A percentile compares a stretch with the other conserved stretches of the same genome.
These are phyloP conservation scores for Mnemiopsis leidyi DNA, from an alignment of 37 sponge, comb jelly and placozoan genomes.

Conservation along the genomic window DNA sequence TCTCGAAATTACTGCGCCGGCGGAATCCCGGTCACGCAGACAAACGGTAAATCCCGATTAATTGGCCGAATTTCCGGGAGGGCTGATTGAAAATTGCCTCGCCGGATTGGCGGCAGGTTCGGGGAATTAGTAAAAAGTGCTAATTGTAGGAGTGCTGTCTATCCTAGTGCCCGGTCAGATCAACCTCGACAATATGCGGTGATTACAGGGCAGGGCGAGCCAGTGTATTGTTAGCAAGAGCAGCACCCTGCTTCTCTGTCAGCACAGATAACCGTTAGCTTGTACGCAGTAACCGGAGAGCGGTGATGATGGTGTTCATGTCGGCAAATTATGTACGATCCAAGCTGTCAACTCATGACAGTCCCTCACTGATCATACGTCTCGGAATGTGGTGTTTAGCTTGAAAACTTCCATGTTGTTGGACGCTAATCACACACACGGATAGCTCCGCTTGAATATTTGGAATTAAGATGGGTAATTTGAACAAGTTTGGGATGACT, in stretches of 20 bases:
- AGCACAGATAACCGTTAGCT: too few species aligned
- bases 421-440: too few species aligned
- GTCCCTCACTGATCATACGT: not conserved
- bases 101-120: not conserved
- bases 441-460: too few species aligned
- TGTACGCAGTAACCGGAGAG: too few species aligned
- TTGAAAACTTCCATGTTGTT: not conserved
- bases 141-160: not conserved
- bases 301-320: too few species aligned
- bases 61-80: not conserved
- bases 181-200: too few species aligned
- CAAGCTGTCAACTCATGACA: not conserved
- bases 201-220: too few species aligned
- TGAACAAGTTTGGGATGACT: not conserved
- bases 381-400: not conserved
- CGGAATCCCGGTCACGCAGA: not conserved
- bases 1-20: not conserved
- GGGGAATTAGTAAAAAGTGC: not conserved
- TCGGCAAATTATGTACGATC: not conserved
- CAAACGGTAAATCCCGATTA: not conserved
- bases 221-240: too few species aligned
- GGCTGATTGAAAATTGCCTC: not conserved
- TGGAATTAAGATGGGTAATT: not conserved
- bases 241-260: too few species aligned
- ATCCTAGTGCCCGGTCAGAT: not conserved